These are phyloP conservation scores for Elysia chlorotica DNA, from an alignment of 1,140 invertebrate species.

Conservation along the genomic window DNA sequence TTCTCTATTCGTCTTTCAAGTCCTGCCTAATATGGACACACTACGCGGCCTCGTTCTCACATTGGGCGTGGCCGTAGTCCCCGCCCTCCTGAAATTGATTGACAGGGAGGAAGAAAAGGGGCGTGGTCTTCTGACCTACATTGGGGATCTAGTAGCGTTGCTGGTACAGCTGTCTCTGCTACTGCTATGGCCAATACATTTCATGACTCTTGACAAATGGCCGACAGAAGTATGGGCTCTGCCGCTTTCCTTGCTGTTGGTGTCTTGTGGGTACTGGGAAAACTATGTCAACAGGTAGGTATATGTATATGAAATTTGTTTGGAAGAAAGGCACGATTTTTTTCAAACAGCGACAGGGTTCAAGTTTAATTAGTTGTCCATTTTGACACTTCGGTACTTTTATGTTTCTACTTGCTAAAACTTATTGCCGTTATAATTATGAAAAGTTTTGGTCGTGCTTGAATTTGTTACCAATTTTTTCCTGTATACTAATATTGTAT, in stretches of 20 bases:
- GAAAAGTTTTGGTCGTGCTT: too few species aligned
- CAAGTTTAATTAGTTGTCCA: too few species aligned
- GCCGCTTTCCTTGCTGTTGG: conserved; percentile 49
- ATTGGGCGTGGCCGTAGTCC: conserved; percentile 49
- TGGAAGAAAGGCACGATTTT: too few species aligned
- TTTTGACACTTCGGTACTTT: too few species aligned
- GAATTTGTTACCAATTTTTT: too few species aligned
- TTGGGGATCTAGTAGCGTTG: conserved; percentile 42
- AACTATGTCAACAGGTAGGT: conserved; percentile 60
- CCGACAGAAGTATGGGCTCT: conserved; percentile 36
- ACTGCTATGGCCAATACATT: conserved; percentile 40
- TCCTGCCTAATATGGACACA: conserved; percentile 47
- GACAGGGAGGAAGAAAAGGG: conserved; percentile 39
- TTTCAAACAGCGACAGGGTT: too few species aligned
- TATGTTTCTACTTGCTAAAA: too few species aligned
- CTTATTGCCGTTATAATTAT: too few species aligned
- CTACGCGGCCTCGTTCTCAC: conserved; percentile 40
- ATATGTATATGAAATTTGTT: too few species aligned
- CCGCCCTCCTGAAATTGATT: conserved; percentile 47
- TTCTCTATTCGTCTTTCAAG: conserved; percentile 51
- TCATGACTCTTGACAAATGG: conserved; percentile 24
- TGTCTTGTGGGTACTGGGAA: conserved; percentile 58
- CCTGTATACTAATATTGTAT: too few species aligned
- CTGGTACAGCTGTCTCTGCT: conserved; percentile 44
- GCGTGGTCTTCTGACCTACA: conserved; percentile 31